Evolutionary conservation across 2,797 vertebrate species (phyloP), one percentile per base, ranked within the genome.

Genomic region (Todus mexicanus): DNA sequence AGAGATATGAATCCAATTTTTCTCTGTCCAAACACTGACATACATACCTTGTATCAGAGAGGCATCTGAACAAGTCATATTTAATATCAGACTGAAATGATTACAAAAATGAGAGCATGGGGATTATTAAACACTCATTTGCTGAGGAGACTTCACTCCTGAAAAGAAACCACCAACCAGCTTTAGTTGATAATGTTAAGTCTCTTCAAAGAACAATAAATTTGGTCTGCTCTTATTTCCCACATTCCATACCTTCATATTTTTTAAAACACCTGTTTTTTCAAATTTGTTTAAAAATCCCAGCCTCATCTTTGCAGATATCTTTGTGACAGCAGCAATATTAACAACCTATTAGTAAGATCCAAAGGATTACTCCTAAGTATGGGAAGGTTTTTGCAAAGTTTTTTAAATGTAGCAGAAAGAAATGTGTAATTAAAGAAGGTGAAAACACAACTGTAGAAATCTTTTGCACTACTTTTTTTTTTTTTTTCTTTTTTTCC

Each of bases 1-100:
- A 97, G 87, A 97, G 97, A 97, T 97, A 97, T 95, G 96, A 97
- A 97, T 96, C 87, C 96, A 97, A 97, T 98, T 97, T 97, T 95
- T 98, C 95, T 97, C 93, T 93, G 91, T 96, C 96, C 93, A 97
- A 96, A 94, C 75, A 70, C 95, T 93, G 95, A 96, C 92, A 96
- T 72, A 84, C 90, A 96, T 57, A 90, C 80, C 84, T 78, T 90
- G 66, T 89, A 93, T 97, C 72, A 26, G 91, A 56, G 63, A 93
- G 94, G 95, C 89, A 96, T 95, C 77, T 88, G 92, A 96, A 93
- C 80, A 90, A 96, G 81, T 91, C 25, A 16, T 96, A 95, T 96
- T 97, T 97, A 97, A 95, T 94, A 95, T 91, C 74, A 87, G 78
- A 96, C 92, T 96, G 89, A 97, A 96, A 89, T 95, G 69, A 97